Base-by-base conservation (phyloP, 2,113 vertebrate genomes). In the Etheostoma cragini region DNA sequence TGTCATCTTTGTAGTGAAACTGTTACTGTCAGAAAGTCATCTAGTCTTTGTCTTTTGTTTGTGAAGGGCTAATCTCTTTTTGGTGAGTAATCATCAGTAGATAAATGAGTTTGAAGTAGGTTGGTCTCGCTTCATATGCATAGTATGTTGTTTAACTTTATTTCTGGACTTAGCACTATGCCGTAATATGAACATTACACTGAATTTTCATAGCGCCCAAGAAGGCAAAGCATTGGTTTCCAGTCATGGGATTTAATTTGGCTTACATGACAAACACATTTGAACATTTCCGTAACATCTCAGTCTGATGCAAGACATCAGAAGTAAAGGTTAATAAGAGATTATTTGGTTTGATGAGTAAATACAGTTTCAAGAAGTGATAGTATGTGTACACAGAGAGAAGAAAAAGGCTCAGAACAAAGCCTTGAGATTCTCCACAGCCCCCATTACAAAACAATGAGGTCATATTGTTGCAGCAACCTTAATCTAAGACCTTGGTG, bases 381-480 rank as follows among this genome's bases (percentile, higher is more conserved):
- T 38, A 42, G 6, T 7, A 16, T 60, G 22, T 33, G 15, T 33
- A 8, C 7, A 35, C 11, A 74, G 46, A 56, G 22, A 38, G 46
- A 62, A 16, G 10, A 67, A 56, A 49, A 2, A 21, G 21, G 5
- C 24, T 54, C 46, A 72, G 38, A 71, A 46, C 67, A 72, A 21
- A 66, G 38, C 38, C 70, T 60, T 58, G 64, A 62, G 22, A 69
- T 61, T 30, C 35, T 66, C 60, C 47, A 61, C 35, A 52, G 17
- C 24, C 33, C 17, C 33, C 11, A 52, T 76, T 63, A 64, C 49
- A 80, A 45, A 63, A 38, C 45, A 22, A 79, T 71, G 26, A 79
- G 26, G 67, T 68, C 30, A 67, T 57, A 8, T 21, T 57, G 6
- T 67, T 42, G 35, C 22, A 66, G 21, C 57, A 33, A 73, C 68